Conservation (phyloP, 1,140 invertebrate genomes). For the Diorhabda carinulata region DNA sequence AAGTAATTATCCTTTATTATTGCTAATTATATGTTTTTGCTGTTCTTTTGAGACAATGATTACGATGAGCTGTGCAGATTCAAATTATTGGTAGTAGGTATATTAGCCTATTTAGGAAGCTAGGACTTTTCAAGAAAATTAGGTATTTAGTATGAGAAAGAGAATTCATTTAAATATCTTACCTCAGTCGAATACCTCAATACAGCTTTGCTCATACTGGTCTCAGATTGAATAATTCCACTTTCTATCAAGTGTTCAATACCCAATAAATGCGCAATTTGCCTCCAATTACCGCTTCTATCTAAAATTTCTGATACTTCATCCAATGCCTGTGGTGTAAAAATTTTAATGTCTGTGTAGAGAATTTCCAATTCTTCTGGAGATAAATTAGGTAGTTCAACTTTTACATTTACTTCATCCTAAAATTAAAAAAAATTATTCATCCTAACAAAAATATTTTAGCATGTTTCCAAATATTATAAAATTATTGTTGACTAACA, state of each 20-base stretch:
- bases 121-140: too few relatives aligned
- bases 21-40: too few relatives aligned
- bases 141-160: too few relatives aligned
- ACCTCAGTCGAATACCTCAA: constrained; percentile 35
- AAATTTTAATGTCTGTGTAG: constrained; percentile 25
- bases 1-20: too few relatives aligned
- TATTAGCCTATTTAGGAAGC: too few relatives aligned
- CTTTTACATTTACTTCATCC: constrained; percentile 17
- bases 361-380: constrained; percentile 27
- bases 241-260: constrained; percentile 33
- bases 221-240: constrained; percentile 22
- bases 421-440: constrained; percentile 11
- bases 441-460: constrained; percentile 20
- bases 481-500: too few relatives aligned
- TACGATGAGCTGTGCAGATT: too few relatives aligned
- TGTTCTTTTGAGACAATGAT: too few relatives aligned
- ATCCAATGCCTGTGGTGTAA: constrained; percentile 33
- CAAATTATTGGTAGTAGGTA: too few relatives aligned
- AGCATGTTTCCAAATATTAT: too few relatives aligned
- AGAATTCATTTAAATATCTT: constrained; percentile 5
- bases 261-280: constrained; percentile 36
- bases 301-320: constrained; percentile 35
- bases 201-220: constrained; percentile 32
- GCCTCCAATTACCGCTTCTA: constrained; percentile 30
- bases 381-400: constrained; percentile 18